phyloP scores from a whole-genome alignment of 1,140 invertebrate species.

The Anadara kagoshimensis region DNA sequence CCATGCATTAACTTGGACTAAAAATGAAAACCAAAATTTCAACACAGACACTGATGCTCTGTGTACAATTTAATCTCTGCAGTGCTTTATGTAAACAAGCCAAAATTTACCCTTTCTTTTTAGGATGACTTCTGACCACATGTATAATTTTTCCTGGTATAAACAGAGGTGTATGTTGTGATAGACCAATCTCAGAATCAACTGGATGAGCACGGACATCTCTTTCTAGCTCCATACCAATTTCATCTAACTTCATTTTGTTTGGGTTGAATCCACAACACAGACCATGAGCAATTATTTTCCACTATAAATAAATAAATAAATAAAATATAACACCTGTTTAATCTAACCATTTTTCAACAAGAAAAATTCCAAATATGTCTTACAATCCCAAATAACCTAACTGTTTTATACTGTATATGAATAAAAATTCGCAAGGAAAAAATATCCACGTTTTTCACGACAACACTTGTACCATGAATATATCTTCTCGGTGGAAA shows the following conservation, averaged over 20 bases:
- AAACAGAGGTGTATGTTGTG: conserved; percentile 85
- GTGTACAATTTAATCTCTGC: no score
- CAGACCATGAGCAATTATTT: conserved; percentile 88
- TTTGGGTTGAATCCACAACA: conserved; percentile 81
- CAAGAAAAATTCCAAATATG: neutral
- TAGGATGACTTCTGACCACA: conserved; percentile 91
- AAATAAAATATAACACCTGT: neutral
- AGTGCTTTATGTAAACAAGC: no score
- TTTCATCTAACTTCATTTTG: conserved; percentile 78
- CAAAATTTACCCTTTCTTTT: conserved; percentile 85
- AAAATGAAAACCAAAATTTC: neutral
- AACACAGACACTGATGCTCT: neutral
- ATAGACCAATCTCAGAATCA: conserved; percentile 76
- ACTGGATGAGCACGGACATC: conserved; percentile 78
- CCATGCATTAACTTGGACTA: neutral
- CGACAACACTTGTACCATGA: no score
- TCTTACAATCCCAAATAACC: neutral
- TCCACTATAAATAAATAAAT: conserved; percentile 81
- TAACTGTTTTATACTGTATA: no score
- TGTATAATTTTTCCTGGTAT: conserved; percentile 93
- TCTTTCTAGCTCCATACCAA: conserved; percentile 56
- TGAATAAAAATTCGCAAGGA: no score
- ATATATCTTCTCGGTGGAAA: no score
- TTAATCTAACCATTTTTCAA: neutral
- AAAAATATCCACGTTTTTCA: no score